Percentiles rank a stretch among this genome's conserved stretches.
phyloP scores from a whole-genome alignment of 2,888 invertebrate species.

The Tetramorium bicarinatum region DNA sequence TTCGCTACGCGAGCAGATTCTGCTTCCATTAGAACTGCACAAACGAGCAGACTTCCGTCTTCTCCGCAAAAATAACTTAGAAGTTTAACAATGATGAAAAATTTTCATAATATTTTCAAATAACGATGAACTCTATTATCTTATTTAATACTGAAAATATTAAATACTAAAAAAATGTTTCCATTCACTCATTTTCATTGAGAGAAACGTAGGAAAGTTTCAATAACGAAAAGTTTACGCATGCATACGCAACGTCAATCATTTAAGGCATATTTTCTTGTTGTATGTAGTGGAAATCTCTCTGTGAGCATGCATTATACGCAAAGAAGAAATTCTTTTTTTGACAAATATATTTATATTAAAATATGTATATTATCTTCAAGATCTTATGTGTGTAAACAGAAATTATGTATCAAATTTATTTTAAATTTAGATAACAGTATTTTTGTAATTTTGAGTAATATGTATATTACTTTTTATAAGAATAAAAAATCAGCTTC shows the following conservation, averaged over 20 bases:
- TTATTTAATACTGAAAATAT: not conserved
- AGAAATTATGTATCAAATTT: not conserved
- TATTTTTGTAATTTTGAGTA: not conserved
- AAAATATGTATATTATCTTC: not conserved
- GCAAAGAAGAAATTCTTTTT: not conserved
- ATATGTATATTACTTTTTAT: not conserved
- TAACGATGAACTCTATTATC: not conserved
- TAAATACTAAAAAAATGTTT: not conserved
- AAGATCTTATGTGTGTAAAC: not conserved
- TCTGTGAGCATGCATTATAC: not conserved
- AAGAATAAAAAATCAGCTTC: not conserved
- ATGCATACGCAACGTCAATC: not conserved
- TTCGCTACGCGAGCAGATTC: slow-evolving; percentile 53
- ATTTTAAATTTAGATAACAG: not conserved
- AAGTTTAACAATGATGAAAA: not conserved
- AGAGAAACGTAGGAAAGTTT: not conserved
- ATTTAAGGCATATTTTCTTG: slow-evolving; percentile 6
- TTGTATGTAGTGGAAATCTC: not conserved
- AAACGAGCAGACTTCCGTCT: not conserved
- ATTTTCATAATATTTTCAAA: not conserved
- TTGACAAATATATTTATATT: not conserved
- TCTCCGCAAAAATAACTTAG: not conserved
- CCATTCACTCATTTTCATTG: not conserved
- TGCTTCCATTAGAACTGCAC: not conserved
- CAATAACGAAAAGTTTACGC: not conserved